Base-by-base conservation (phyloP, 2,888 invertebrate genomes). In the Drosophila glabriapex region DNA sequence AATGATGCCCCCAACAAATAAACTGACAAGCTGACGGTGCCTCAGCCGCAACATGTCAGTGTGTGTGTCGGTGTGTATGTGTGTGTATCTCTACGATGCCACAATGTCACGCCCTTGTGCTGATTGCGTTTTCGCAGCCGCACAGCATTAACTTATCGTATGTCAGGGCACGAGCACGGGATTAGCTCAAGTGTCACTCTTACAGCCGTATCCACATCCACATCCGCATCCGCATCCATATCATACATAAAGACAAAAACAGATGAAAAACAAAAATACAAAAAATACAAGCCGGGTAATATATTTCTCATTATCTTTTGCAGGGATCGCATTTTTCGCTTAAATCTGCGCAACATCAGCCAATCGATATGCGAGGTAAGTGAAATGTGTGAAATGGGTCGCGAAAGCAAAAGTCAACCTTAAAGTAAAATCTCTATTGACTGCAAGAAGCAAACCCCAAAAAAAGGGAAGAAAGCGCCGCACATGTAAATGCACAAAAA, bases 341-440 rank as follows among this genome's bases (percentile, higher is more conserved):
- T 95, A 82, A 95, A 95, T 92, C 94, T 95, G 93, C 94, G 95
- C 87, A 95, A 95, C 93, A 95, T 95, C 89, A 95, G 95, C 91
- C 95, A 95, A 93, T 95, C 95, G 71, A 95, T 95, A 91, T 95
- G 95, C 89, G 95, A 95, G 95, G 95, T 95, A 93, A 95, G 95
- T 90, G 60, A 78, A 54, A 61, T 46, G 46, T 14, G 22, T 43
- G 43, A 55, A 37, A 37, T 43, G 28, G 10, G n/a, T 37, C 52
- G 28, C 55, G 28, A 56, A 55, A 62, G 56, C 25, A 16, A 65
- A 50, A 46, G 50, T 41, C 22, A 64, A 63, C 50, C 50, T 61
- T 59, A 50, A 73, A 73, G 68, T 53, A 31, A 52, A 67, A 61
- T 73, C 60, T 75, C 67, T 68, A 68, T 71, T 75, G 78, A 71